phyloP scores from a whole-genome alignment of 2,888 invertebrate genomes.

The Acronicta leporina region DNA sequence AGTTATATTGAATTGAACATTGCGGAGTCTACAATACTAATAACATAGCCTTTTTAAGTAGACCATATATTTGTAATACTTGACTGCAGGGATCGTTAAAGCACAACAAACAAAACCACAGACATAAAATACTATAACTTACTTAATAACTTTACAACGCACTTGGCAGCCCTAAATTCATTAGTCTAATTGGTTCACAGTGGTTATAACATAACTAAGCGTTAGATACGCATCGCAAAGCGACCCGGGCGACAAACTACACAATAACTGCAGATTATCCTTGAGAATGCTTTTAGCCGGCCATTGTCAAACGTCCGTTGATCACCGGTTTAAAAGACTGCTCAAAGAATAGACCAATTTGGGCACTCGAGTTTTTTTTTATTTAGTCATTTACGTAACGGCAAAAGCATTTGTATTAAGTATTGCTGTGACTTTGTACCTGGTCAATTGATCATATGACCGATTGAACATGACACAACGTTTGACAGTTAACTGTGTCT shows the following conservation, averaged over 20 bases:
- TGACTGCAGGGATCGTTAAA: too few species aligned
- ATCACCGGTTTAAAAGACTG: slow-evolving; percentile 44
- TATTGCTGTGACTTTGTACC: background rate
- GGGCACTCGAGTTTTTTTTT: slow-evolving; percentile 24
- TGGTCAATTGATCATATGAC: too few species aligned
- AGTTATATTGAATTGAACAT: too few species aligned
- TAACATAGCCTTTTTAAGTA: too few species aligned
- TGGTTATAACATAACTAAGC: slow-evolving; percentile 69
- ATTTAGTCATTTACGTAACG: slow-evolving; percentile 30
- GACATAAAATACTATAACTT: too few species aligned
- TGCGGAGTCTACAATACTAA: too few species aligned
- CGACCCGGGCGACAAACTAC: slow-evolving; percentile 71
- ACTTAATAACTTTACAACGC: background rate
- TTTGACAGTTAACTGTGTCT: too few species aligned
- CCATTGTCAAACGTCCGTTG: slow-evolving; percentile 65
- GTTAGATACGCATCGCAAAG: slow-evolving; percentile 77
- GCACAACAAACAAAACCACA: too few species aligned
- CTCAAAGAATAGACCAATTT: slow-evolving; percentile 37
- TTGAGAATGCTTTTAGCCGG: slow-evolving; percentile 71
- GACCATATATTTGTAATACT: too few species aligned
- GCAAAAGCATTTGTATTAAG: background rate
- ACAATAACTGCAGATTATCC: slow-evolving; percentile 77
- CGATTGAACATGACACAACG: too few species aligned
- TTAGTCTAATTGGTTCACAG: slow-evolving; percentile 81
- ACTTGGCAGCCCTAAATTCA: slow-evolving; percentile 70